Evolutionary conservation across 2,888 invertebrate species (phyloP).

Genomic region (Morpho deidamia): DNA sequence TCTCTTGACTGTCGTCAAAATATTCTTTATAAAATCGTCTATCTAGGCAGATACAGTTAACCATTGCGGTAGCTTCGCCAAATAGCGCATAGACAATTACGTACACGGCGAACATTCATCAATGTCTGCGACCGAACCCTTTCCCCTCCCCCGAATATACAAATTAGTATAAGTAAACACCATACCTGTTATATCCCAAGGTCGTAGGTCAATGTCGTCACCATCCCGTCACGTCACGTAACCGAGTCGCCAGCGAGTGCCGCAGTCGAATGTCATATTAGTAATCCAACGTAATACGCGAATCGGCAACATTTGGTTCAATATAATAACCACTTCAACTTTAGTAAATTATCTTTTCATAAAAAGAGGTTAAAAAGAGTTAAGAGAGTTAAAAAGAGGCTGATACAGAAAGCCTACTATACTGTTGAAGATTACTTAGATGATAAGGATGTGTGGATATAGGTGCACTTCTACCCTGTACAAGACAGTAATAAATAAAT

Average conservation of each 20-base stretch:
- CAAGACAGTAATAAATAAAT: too few relatives aligned
- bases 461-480: too few relatives aligned
- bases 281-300: slow-evolving; percentile 46
- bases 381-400: too few relatives aligned
- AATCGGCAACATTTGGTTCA: slow-evolving; percentile 44
- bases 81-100: neutral
- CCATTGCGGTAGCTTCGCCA: too few relatives aligned
- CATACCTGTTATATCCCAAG: slow-evolving; percentile 29
- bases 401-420: too few relatives aligned
- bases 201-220: slow-evolving; percentile 38
- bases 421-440: too few relatives aligned
- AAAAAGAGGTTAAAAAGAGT: too few relatives aligned
- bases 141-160: slow-evolving; percentile 3
- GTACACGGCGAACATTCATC: slow-evolving; percentile 1
- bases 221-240: slow-evolving; percentile 33
- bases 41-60: neutral
- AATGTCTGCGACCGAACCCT: neutral
- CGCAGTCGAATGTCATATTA: slow-evolving; percentile 68
- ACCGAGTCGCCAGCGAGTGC: slow-evolving; percentile 44
- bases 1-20: too few relatives aligned
- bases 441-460: too few relatives aligned
- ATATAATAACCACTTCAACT: neutral
- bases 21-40: too few relatives aligned
- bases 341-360: neutral
- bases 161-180: slow-evolving; percentile 19